Evolutionary conservation across 2,888 invertebrate genomes (phyloP).

Genomic region (Sympetrum striolatum): DNA sequence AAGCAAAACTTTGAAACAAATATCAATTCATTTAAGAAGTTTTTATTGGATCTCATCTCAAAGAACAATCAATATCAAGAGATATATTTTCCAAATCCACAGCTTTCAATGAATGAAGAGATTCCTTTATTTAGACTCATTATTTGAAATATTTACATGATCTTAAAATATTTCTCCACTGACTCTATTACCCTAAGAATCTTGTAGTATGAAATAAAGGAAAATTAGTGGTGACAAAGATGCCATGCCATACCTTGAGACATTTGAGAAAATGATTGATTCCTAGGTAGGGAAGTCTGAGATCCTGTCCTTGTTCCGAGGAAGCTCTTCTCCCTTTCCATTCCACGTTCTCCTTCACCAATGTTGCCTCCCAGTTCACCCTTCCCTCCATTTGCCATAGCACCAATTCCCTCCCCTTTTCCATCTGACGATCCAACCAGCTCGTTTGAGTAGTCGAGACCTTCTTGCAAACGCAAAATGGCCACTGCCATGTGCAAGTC

Average conservation of each 20-base stretch:
- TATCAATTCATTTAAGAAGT: too few relatives aligned
- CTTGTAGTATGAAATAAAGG: too few relatives aligned
- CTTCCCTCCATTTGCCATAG: constrained; percentile 51
- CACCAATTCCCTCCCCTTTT: constrained; percentile 48
- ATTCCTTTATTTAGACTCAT: too few relatives aligned
- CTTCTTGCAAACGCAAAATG: constrained; percentile 83
- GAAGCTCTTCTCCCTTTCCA: constrained; percentile 56
- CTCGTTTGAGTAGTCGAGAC: constrained; percentile 74
- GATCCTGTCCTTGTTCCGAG: constrained; percentile 29
- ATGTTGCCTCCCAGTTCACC: constrained; percentile 21
- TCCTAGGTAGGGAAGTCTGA: constrained; percentile 44
- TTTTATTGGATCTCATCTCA: too few relatives aligned
- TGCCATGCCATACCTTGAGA: constrained; percentile 43
- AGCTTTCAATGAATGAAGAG: too few relatives aligned
- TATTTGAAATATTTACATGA: too few relatives aligned
- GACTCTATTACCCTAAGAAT: too few relatives aligned
- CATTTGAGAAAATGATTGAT: constrained; percentile 47
- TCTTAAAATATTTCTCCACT: too few relatives aligned
- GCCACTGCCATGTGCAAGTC: constrained; percentile 90
- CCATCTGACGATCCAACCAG: constrained; percentile 49
- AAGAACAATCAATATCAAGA: too few relatives aligned
- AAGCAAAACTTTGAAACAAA: too few relatives aligned
- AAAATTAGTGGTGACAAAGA: too few relatives aligned
- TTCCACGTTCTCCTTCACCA: constrained; percentile 45
- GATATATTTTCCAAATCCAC: too few relatives aligned